Evolutionary conservation across 92 coral and sea anemone species (phyloP).

Genomic region (Pocillopora meandrina): DNA sequence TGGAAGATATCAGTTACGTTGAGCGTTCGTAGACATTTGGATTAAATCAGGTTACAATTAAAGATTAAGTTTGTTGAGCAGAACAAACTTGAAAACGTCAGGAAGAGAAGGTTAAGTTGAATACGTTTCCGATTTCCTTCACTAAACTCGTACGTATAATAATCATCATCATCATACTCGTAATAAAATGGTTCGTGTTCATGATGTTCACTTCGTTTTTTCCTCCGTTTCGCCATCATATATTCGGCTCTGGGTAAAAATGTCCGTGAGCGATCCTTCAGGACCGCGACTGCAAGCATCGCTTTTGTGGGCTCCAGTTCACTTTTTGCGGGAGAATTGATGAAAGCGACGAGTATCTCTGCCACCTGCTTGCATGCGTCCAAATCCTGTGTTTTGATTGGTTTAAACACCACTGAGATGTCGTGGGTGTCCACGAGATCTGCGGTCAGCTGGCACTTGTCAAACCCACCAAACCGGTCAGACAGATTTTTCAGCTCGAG

Average conservation of each 20-base stretch:
- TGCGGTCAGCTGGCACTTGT: conserved; percentile 68
- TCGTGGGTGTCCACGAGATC: conserved; percentile 84
- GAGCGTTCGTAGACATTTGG: background rate
- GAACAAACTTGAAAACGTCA: conserved; percentile 1
- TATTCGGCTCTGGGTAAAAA: conserved; percentile 18
- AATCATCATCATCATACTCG: background rate
- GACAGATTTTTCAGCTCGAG: conserved; percentile 46
- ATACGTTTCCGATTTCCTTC: background rate
- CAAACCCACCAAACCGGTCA: conserved; percentile 29
- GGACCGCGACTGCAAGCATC: conserved; percentile 71
- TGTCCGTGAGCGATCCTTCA: conserved; percentile 25
- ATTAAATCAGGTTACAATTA: conserved; percentile 2
- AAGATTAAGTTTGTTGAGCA: background rate
- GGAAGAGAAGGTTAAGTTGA: background rate
- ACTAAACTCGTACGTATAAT: too few species aligned
- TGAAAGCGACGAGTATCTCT: conserved; percentile 40
- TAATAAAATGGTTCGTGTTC: conserved; percentile 40
- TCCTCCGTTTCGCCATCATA: conserved; percentile 21
- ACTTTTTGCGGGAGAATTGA: conserved; percentile 63
- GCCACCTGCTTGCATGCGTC: conserved; percentile 67
- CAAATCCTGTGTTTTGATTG: conserved; percentile 50
- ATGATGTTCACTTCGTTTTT: conserved; percentile 35
- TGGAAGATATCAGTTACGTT: background rate
- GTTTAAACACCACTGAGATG: conserved; percentile 62
- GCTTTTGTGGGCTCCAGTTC: conserved; percentile 57